Conservation (phyloP, 1,140 invertebrate species). For the Cydia strobilella region DNA sequence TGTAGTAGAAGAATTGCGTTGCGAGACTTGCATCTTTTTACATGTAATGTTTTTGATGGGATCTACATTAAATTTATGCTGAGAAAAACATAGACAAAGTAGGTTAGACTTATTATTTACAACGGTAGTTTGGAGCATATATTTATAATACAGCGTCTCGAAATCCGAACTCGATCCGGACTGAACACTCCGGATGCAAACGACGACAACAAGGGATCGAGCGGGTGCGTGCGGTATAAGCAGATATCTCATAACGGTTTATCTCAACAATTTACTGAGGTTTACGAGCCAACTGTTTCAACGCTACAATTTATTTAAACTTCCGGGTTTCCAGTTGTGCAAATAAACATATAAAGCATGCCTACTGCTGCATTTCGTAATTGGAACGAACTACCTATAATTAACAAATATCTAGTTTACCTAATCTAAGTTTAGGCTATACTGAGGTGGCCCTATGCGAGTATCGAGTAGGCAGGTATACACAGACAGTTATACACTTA, state of each 20-base stretch:
- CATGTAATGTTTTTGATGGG: no score
- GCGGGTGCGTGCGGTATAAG: conserved; percentile 44
- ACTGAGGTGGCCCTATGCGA: no score
- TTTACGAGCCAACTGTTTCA: conserved; percentile 46
- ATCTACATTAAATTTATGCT: not conserved
- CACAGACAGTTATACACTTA: no score
- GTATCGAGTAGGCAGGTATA: no score
- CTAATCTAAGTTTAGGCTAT: no score
- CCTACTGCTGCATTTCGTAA: not conserved
- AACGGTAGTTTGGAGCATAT: conserved; percentile 38
- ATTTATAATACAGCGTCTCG: conserved; percentile 40
- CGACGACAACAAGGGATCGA: conserved; percentile 42
- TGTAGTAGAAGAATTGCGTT: no score
- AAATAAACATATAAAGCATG: conserved; percentile 36
- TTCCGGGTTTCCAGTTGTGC: conserved; percentile 41
- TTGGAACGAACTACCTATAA: conserved; percentile 12
- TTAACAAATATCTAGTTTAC: not conserved
- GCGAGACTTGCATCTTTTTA: no score
- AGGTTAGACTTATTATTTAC: conserved; percentile 26
- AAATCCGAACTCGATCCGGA: conserved; percentile 38
- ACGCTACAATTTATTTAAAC: conserved; percentile 50
- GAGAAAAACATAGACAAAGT: not conserved
- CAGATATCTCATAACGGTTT: conserved; percentile 55
- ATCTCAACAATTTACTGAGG: conserved; percentile 53
- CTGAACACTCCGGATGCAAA: conserved; percentile 46